Base-by-base conservation (phyloP, 2,797 vertebrate species). In the Pachyuromys duprasi region DNA sequence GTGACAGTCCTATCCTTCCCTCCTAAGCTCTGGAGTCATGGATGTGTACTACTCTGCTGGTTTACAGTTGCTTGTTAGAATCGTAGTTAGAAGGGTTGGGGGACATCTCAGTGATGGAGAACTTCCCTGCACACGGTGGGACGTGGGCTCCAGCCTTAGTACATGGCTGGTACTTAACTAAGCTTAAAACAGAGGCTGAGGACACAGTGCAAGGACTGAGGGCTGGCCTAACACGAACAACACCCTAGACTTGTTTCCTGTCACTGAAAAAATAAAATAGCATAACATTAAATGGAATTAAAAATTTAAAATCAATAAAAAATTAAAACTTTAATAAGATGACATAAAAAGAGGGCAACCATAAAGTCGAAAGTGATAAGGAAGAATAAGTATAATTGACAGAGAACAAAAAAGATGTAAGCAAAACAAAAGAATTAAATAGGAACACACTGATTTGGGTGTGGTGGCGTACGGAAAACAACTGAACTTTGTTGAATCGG, bases 341-440 rank as follows among this genome's bases (percentile, higher is more conserved):
- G 12, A 20, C 42, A 6, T 55, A 57, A 69, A 60, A 89, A 93
- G 53, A 89, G 20, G 9, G 2, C 1, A 36, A 60, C 22, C 3
- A 60, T 76, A 75, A 80, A 94, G 60, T 75, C 39, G 31, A 89
- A 92, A 75, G 53, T 49, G 78, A 84, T 89, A 55, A 57, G 45
- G 55, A 81, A 36, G n/a, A 83, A 74, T 7, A 79, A 49, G 13
- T 42, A 53, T 79, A 8, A 55, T 33, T 74, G 28, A 78, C 13
- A 70, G 57, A 90, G 75, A 79, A 65, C 74, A 80, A 88, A 76
- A 74, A 42, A 89, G n/a, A 33, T 70, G 55, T 93, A 80, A 88
- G 14, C 69, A 17, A 78, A 28, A 86, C 65, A 49, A 82, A 91
- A 94, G 36, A 81, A 24, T 53, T 63, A 55, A 55, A 53, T 28